A percentile compares a stretch with the other conserved stretches of the same genome.
phyloP scores from a whole-genome alignment of 2,888 invertebrate species.

The Drosophila robusta region DNA sequence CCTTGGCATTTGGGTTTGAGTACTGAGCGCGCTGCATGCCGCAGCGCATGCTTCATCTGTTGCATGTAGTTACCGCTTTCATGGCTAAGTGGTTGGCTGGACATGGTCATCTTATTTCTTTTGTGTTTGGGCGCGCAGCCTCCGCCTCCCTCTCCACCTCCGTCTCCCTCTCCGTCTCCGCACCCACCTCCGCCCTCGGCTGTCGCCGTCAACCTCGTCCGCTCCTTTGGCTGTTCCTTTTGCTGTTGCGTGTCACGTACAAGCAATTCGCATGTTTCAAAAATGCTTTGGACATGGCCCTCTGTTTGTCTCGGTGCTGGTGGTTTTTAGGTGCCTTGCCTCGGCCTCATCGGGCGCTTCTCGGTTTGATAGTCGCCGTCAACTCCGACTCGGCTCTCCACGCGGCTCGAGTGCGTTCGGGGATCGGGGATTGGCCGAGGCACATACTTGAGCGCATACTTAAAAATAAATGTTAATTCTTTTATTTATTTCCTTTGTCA shows the following conservation, averaged over 20 bases:
- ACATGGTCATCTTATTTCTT: constrained; percentile 71
- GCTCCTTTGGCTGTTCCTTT: constrained; percentile 59
- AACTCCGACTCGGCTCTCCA: constrained; percentile 32
- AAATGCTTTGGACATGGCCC: constrained; percentile 81
- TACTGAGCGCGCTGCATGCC: constrained; percentile 70
- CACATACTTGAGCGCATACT: constrained; percentile 73
- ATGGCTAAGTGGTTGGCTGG: constrained; percentile 81
- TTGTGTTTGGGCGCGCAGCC: constrained; percentile 62
- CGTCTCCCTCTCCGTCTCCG: background rate
- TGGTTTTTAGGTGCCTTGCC: constrained; percentile 52
- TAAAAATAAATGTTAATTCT: constrained; percentile 81
- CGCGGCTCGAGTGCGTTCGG: constrained; percentile 22
- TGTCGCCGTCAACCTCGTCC: constrained; percentile 29
- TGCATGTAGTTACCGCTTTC: constrained; percentile 81
- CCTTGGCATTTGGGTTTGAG: constrained; percentile 60
- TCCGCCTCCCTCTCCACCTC: background rate
- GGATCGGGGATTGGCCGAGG: constrained; percentile 20
- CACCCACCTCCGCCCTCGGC: background rate
- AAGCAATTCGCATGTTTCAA: constrained; percentile 84
- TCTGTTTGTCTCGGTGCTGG: constrained; percentile 61
- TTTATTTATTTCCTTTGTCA: constrained; percentile 82
- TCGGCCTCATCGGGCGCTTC: constrained; percentile 20
- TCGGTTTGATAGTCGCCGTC: constrained; percentile 71
- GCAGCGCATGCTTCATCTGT: constrained; percentile 79
- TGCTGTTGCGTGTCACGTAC: constrained; percentile 84